Percentiles rank a stretch among this genome's conserved stretches.
phyloP scores from a whole-genome alignment of 2,113 vertebrate genomes.

The Sterrhoptilus dennistouni region DNA sequence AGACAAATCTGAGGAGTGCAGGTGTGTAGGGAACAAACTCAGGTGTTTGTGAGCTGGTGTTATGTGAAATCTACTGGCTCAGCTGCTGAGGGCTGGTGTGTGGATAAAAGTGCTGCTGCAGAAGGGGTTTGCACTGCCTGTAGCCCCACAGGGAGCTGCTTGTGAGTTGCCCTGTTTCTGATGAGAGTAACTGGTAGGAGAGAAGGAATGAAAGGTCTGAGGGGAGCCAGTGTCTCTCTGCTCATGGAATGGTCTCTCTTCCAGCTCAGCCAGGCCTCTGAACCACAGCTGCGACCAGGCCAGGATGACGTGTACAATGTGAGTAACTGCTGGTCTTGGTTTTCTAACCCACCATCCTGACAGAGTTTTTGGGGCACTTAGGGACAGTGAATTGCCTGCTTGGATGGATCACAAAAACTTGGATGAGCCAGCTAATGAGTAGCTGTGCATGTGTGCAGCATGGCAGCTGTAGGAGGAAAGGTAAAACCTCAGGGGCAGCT shows the following conservation, averaged over 20 bases:
- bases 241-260: conserved; percentile 13
- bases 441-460: neutral
- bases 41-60: neutral
- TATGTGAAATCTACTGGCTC: accelerated
- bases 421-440: neutral
- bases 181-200: neutral
- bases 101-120: neutral
- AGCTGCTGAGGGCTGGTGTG: neutral
- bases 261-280: conserved; percentile 34
- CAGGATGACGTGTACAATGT: conserved; percentile 58
- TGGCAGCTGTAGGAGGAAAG: neutral
- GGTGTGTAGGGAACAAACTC: neutral
- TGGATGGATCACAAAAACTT: neutral
- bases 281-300: neutral
- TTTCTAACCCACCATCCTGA: neutral
- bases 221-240: neutral
- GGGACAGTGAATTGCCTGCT: neutral
- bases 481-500: neutral
- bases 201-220: neutral
- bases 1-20: neutral
- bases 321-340: neutral
- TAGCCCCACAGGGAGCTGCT: neutral
- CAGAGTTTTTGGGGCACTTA: neutral
- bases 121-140: neutral
- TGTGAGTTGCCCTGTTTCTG: neutral